Evolutionary conservation across 2,888 invertebrate species (phyloP).

Genomic region (Papilio gigon): DNA sequence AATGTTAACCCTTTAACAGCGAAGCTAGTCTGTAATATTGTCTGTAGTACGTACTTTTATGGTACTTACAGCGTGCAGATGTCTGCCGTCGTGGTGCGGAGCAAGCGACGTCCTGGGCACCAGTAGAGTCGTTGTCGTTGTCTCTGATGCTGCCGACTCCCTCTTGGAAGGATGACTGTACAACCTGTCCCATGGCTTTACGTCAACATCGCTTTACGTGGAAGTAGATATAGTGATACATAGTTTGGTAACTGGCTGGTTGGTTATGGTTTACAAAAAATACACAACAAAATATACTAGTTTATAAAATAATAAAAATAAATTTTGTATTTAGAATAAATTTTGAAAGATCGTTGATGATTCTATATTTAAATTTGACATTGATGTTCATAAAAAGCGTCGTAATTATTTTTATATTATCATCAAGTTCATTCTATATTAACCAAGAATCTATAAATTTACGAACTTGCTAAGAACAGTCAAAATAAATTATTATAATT

Average conservation of each 20-base stretch:
- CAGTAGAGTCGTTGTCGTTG: conserved; percentile 89
- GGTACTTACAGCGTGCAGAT: conserved; percentile 71
- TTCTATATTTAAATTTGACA: background rate
- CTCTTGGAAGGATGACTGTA: conserved; percentile 89
- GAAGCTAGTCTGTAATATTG: background rate
- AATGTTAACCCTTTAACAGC: background rate
- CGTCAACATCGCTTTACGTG: conserved; percentile 4
- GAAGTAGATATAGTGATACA: background rate
- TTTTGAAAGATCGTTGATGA: background rate
- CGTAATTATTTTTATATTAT: background rate
- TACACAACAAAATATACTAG: background rate
- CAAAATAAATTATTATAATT: background rate
- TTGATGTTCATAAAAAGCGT: background rate
- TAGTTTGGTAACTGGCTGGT: too few relatives aligned
- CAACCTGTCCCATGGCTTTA: conserved; percentile 78
- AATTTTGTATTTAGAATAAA: background rate
- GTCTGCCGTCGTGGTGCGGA: conserved; percentile 68
- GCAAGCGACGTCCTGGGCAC: conserved; percentile 74
- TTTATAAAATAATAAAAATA: background rate
- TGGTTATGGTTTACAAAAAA: background rate
- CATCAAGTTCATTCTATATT: background rate
- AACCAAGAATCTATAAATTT: background rate
- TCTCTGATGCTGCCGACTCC: conserved; percentile 91
- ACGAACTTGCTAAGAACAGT: background rate
- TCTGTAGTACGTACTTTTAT: background rate